A percentile compares a stretch with the other conserved stretches of the same genome.
Evolutionary conservation across 2,113 vertebrate species (phyloP).

Genomic region (Marmota monax): DNA sequence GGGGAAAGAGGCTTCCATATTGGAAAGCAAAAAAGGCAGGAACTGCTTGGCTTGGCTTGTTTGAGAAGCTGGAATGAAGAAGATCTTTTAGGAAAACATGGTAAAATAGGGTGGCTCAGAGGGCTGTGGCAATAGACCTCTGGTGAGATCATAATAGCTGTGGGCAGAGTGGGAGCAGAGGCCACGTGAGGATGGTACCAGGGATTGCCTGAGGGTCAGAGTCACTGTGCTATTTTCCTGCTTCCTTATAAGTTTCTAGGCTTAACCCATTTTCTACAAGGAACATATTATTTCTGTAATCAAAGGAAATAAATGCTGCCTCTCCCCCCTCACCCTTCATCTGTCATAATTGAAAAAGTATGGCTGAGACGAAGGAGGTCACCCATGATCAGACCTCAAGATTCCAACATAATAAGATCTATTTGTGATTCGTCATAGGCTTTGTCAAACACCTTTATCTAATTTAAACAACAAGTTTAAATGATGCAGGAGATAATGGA

Average conservation of each 20-base stretch:
- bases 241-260: background rate
- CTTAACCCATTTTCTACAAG: background rate
- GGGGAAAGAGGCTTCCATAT: background rate
- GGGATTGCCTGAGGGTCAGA: background rate
- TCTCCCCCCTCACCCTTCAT: background rate
- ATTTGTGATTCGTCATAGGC: background rate
- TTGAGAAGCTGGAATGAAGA: background rate
- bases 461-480: background rate
- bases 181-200: rapidly evolving
- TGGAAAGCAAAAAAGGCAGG: background rate
- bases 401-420: background rate
- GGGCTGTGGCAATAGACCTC: too few relatives aligned
- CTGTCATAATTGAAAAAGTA: background rate
- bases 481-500: background rate
- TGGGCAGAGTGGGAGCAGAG: too few relatives aligned
- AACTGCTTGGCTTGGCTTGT: background rate
- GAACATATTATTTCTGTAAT: background rate
- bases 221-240: background rate
- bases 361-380: background rate
- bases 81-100: background rate
- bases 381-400: background rate
- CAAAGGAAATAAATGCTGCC: background rate
- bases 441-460: background rate
- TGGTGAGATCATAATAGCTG: too few relatives aligned
- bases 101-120: background rate